A percentile compares a stretch with the other conserved stretches of the same genome.
These are phyloP conservation scores for Anas georgica DNA, from an alignment of 2,797 vertebrate genomes.

Conservation along the genomic window DNA sequence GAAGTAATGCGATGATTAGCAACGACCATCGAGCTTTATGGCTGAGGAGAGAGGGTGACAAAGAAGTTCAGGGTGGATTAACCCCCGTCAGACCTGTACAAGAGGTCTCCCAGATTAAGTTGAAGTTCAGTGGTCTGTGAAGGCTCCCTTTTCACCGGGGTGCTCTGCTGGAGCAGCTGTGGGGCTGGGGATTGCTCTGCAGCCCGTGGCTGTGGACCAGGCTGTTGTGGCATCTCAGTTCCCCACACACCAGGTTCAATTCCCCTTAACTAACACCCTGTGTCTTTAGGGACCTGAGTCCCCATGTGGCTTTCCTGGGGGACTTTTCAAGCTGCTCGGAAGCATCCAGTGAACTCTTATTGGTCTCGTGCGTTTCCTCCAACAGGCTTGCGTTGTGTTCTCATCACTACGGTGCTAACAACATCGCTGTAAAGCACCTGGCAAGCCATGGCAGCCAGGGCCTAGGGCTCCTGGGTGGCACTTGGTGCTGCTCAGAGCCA, in stretches of 20 bases:
- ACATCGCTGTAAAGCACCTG: accelerated
- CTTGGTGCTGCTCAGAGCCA: background rate
- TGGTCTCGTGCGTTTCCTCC: accelerated
- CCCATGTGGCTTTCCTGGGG: background rate
- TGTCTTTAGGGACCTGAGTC: background rate
- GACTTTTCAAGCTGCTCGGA: background rate
- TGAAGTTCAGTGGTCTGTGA: background rate
- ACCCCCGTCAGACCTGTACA: background rate
- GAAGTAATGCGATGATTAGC: conserved; percentile 6
- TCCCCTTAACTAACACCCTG: background rate
- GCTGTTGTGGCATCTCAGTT: background rate
- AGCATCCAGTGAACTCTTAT: accelerated
- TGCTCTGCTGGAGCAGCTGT: background rate
- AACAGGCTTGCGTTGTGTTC: background rate
- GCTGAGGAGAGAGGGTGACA: background rate
- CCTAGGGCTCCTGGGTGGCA: background rate
- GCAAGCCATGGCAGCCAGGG: background rate
- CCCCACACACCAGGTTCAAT: accelerated
- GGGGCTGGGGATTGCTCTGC: background rate
- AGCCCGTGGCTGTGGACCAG: background rate
- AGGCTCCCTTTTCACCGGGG: accelerated
- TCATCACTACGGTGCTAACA: accelerated
- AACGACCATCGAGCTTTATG: background rate
- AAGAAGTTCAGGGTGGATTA: conserved; percentile 29
- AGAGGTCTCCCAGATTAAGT: conserved; percentile 28